Evolutionary conservation across 2,113 vertebrate species (phyloP), one percentile per base, ranked within the genome.

Genomic region (Apodemus sylvaticus): DNA sequence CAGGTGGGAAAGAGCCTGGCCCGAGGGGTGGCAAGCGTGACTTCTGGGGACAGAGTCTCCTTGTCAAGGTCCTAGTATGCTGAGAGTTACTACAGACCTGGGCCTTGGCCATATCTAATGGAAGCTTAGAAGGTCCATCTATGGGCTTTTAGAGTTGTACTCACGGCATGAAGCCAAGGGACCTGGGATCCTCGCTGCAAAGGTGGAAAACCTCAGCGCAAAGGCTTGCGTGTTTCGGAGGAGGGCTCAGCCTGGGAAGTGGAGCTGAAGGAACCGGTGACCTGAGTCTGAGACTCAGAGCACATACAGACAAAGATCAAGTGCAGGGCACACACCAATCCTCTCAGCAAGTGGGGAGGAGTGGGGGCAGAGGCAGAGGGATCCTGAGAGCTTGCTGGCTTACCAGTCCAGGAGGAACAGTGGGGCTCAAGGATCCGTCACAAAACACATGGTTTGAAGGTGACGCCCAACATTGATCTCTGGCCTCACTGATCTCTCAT

Each of bases 71-170:
- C 5, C 13, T 8, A 1, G 74, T 29, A 58, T 55, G 22, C 95
- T 45, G 12, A 83, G 17, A 29, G 55, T 34, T 76, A 22, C 70
- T 26, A 48, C 45, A 68, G 89, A 82, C 55, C 29, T 4, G 20
- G 6, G 68, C 29, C 9, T 1, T 14, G 58, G 26, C 9, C 7
- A 4, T 5, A 0, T 51, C 29, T 16, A 3, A 13, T 7, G 12
- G 74, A 86, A 26, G 26, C 58, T 45, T 81, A 45, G 66, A 89
- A 86, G 48, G 19, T 0, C 45, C 0, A 22, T 34, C 19, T 19
- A 9, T 55, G 48, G 36, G 26, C 55, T 36, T 42, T 12, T 34
- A 60, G 39, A 76, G 7, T 31, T 9, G 0, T 42, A 22, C 0
- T 48, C 19, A 6, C 11, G 14, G 55, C 29, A 31, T 4, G 2